A percentile compares a stretch with the other conserved stretches of the same genome.
These are phyloP conservation scores for Stratiomys singularior DNA, from an alignment of 2,888 invertebrate genomes.

Conservation along the genomic window DNA sequence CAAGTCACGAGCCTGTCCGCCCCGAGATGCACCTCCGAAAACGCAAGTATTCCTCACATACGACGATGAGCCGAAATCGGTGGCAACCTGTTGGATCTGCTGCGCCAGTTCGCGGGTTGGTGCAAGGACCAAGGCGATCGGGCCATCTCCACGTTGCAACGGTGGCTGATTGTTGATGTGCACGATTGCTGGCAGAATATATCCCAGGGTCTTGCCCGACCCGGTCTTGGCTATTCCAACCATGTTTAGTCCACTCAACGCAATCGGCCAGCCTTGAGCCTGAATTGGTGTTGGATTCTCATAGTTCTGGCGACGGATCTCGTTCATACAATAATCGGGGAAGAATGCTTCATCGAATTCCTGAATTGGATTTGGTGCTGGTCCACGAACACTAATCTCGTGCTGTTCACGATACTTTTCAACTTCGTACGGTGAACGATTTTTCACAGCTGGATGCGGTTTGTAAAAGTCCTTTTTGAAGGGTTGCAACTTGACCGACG, in stretches of 20 bases:
- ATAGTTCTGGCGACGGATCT: slow-evolving; percentile 73
- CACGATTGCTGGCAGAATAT: slow-evolving; percentile 84
- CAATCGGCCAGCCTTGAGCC: slow-evolving; percentile 87
- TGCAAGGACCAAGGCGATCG: slow-evolving; percentile 82
- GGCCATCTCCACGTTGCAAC: slow-evolving; percentile 82
- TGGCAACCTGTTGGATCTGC: slow-evolving; percentile 84
- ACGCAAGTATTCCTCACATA: slow-evolving; percentile 85
- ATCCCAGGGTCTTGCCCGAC: slow-evolving; percentile 82
- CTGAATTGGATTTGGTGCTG: slow-evolving; percentile 80
- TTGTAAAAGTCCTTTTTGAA: slow-evolving; percentile 86
- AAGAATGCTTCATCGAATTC: slow-evolving; percentile 83
- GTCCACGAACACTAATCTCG: slow-evolving; percentile 80
- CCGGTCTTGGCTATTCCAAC: slow-evolving; percentile 89
- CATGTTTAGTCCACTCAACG: slow-evolving; percentile 82
- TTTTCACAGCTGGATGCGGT: slow-evolving; percentile 73
- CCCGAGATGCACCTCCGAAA: slow-evolving; percentile 93
- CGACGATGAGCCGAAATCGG: slow-evolving; percentile 81
- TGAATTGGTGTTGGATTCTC: slow-evolving; percentile 85
- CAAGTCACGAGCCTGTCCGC: slow-evolving; percentile 76
- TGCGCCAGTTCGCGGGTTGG: slow-evolving; percentile 83
- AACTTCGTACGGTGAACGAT: slow-evolving; percentile 74
- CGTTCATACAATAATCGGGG: slow-evolving; percentile 77
- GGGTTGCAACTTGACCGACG: slow-evolving; percentile 69
- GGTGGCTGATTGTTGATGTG: slow-evolving; percentile 86
- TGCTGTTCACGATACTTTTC: slow-evolving; percentile 74